Evolutionary conservation across 2,113 vertebrate species (phyloP), one percentile per base, ranked within the genome.

Genomic region (Ameiurus melas): DNA sequence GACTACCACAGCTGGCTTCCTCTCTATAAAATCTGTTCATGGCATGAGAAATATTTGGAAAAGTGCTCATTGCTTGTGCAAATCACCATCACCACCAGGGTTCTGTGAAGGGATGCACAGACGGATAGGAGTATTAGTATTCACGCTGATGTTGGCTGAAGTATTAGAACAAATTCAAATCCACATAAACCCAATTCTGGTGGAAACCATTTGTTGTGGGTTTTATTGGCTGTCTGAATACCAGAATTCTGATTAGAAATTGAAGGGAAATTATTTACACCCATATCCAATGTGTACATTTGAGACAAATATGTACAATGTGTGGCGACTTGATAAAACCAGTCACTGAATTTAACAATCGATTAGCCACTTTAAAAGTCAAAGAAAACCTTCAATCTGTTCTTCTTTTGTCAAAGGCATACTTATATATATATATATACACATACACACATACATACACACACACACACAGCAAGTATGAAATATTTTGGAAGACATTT

Each of bases 1-100:
- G 51, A 47, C 79, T 47, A 33, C 43, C 51, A 71, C 86, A 83
- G 62, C 47, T 70, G 62, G 33, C 62, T 86, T 68, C 12, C 19
- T 1, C n/a, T 5, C 39, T 55, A 64, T 30, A 53, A 68, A 68
- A 68, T 84, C 62, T 9, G 6, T 20, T 84, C 62, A 43, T 16
- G 39, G 25, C 10, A 20, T 57, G 25, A 47, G 8, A 78, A 86
- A 47, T 75, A 39, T 33, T 86, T 66, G 64, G 27, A 71, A 57
- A 57, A 57, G 64, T n/a, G 53, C 60, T 60, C 3, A 25, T 73
- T 25, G 20, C n/a, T 57, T 53, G 25, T 53, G 13, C 39, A 77
- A n/a, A 78, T 51, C 75, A 13, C 77, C 47, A 55, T 5, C 43
- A 78, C n/a, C 79, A 57, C 57, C 80, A 43, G 16, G 55, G 16